Evolutionary conservation across 2,888 invertebrate genomes (phyloP).

Genomic region (Marronus borbonicus): DNA sequence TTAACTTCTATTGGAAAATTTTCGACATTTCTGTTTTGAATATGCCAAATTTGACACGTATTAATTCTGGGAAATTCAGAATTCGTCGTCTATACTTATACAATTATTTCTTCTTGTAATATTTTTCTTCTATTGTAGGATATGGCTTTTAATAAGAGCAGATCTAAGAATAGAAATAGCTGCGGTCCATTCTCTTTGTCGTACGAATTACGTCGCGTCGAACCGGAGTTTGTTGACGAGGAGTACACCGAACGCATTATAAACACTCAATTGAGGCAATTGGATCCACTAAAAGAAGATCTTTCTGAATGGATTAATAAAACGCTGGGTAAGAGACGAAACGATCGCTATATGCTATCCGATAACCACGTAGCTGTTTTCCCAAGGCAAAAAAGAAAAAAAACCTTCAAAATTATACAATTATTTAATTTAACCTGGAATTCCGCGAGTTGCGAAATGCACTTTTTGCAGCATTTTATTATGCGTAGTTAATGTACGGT

Average conservation of each 20-base stretch:
- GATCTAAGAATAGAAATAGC: slow-evolving; percentile 69
- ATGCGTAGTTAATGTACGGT: neutral
- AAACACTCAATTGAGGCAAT: slow-evolving; percentile 83
- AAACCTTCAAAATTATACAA: too few relatives aligned
- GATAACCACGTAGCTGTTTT: neutral
- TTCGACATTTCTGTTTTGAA: too few relatives aligned
- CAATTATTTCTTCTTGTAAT: too few relatives aligned
- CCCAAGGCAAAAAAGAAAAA: too few relatives aligned
- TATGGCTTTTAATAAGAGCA: slow-evolving; percentile 62
- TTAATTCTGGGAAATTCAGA: too few relatives aligned
- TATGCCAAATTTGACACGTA: too few relatives aligned
- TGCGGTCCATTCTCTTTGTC: slow-evolving; percentile 78
- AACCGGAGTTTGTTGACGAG: slow-evolving; percentile 66
- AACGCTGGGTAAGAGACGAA: slow-evolving; percentile 74
- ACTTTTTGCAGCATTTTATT: neutral
- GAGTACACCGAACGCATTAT: slow-evolving; percentile 81
- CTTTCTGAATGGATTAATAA: slow-evolving; percentile 92
- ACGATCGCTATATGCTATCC: neutral
- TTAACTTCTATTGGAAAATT: too few relatives aligned
- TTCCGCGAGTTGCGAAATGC: slow-evolving; percentile 9
- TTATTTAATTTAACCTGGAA: neutral
- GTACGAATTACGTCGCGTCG: slow-evolving; percentile 63
- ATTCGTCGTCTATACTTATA: too few relatives aligned
- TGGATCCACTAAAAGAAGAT: slow-evolving; percentile 89
- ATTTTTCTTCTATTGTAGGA: slow-evolving; percentile 24